Evolutionary conservation across 2,888 invertebrate species (phyloP), one percentile per base, ranked within the genome.

Genomic region (Hemithea aestivaria): DNA sequence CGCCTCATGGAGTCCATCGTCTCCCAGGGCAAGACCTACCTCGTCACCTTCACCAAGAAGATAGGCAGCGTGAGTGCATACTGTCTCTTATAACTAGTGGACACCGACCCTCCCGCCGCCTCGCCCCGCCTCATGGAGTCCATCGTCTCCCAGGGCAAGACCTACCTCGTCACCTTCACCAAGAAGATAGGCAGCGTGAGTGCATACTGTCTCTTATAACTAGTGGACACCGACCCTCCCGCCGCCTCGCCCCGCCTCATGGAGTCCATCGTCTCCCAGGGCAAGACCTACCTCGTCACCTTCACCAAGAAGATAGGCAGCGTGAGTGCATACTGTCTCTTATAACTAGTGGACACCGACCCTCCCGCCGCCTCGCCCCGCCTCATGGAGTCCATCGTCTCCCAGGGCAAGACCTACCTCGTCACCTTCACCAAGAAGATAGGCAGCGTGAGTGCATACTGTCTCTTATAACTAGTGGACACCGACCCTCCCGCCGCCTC

Each of bases 1-100:
- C 43, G 80, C 0, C 73, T 82, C 43, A 85, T 84, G 84, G 82
- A 83, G 72, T 78, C 79, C 55, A 83, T 85, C 40, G 74, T 81
- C 27, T 75, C 75, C 16, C 74, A 78, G 61, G 84, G 84, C 7
- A 77, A 79, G 62, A 78, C 81, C 1, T 84, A 85, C 58, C 73
- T 83, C 45, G 81, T 84, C 56, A 81, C 82, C 6, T 62, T 82
- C 40, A 74, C 69, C 22, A 79, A 78, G 72, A 76, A 73, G 61
- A 83, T 85, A 7, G 84, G 84, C 49, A 79, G 80, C 27, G 82
- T 83, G 37, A 73, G 77, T 74, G 26, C 9, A 11, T 20, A 4
- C 16, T 1, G 4, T 30, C 53, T 30, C n/a, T n/a, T n/a, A n/a
- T n/a, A n/a, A n/a, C n/a, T n/a, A n/a, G 56, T 40, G 23, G 55